phyloP scores from a whole-genome alignment of 1,140 invertebrate genomes.

The Brachionus angularis region DNA sequence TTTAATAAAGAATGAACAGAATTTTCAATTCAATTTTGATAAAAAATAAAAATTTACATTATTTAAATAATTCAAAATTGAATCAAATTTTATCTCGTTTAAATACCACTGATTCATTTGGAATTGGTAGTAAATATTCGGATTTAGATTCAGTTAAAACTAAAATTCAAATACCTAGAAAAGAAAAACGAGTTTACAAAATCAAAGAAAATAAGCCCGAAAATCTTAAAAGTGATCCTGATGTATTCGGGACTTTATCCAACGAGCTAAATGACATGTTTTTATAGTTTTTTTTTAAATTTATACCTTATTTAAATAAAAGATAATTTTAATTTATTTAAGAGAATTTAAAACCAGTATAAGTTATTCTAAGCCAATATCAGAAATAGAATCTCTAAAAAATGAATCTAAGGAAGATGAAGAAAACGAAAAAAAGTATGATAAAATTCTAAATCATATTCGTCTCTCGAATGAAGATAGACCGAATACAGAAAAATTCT shows the following conservation, averaged over 20 bases:
- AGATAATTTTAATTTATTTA: neutral
- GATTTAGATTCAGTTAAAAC: conserved; percentile 11
- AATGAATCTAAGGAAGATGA: neutral
- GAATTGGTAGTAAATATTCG: conserved; percentile 15
- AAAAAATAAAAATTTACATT: neutral
- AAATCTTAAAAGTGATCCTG: neutral
- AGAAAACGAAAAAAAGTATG: conserved; percentile 2
- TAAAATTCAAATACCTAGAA: neutral
- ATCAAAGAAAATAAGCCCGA: neutral
- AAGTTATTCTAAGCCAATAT: neutral
- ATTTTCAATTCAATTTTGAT: neutral
- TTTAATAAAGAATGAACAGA: conserved; percentile 1
- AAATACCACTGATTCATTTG: conserved; percentile 1
- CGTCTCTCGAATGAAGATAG: conserved; percentile 26
- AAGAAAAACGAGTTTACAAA: neutral
- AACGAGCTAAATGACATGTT: neutral
- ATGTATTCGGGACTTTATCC: conserved; percentile 19
- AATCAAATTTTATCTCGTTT: too few relatives aligned
- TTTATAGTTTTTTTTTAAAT: too few relatives aligned
- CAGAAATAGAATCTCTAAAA: neutral
- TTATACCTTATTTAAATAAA: too few relatives aligned
- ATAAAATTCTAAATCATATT: conserved; percentile 27
- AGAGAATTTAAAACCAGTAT: neutral
- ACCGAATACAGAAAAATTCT: conserved; percentile 20
- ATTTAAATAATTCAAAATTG: neutral